Evolutionary conservation across 37 sponge, comb jelly and placozoan genomes (phyloP), one percentile per base, ranked within the genome.

Genomic region (Aphrocallistes beatrix): DNA sequence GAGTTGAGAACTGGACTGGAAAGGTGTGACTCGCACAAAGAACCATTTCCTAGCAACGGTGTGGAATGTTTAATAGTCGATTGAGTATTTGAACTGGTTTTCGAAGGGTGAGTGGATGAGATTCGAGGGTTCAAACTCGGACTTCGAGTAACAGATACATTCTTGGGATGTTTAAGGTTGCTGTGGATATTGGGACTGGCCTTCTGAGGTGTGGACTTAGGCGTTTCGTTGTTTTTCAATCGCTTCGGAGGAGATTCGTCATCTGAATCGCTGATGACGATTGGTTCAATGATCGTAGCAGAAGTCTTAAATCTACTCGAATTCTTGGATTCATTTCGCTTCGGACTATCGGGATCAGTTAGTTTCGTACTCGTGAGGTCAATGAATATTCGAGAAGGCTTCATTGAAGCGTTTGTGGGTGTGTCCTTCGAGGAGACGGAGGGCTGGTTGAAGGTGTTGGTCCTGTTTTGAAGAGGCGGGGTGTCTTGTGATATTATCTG

Each of bases 181-280:
- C n/a, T n/a, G n/a, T 47, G 49, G 13, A 47, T 47, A 47, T 17
- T 13, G 21, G 75, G n/a, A 25, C n/a, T 60, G 3, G 21, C 8
- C 1, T 30, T 19, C 3, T 3, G 10, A 21, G 75, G 75, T 13
- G 75, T 60, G 34, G 25, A 60, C 1, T 25, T 25, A 19, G 75
- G 75, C 10, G 75, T 19, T 60, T 3, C 32, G n/a, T 30, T 25
- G n/a, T 60, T 30, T 60, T 60, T 60, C 3, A 60, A 3, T 25
- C 75, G 75, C n/a, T 60, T 60, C 25, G 75, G 75, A 60, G 75
- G 75, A 21, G 75, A 60, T 60, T 60, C 75, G 75, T 60, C 75
- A 60, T 60, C 75, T 25, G 75, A 60, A 60, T 60, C 75, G 34
- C 75, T 60, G 25, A 60, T 60, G 3, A 60, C 75, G n/a, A 60